Percentiles rank a stretch among this genome's conserved stretches.
Conservation (phyloP, 2,113 vertebrate species). For the Ondatra zibethicus region DNA sequence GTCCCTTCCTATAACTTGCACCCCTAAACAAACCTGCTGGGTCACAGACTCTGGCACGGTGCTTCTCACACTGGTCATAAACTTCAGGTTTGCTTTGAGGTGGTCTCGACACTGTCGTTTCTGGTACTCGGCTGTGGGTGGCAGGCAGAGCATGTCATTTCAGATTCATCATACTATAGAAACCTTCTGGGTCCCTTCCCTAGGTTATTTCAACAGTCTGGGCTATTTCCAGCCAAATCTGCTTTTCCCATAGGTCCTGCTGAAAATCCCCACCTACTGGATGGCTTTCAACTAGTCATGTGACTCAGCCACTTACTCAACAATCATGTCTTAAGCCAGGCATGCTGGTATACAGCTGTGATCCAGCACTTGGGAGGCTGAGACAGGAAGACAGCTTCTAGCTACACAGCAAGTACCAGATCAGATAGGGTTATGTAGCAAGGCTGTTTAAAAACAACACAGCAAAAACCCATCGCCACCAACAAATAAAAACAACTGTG, state of each 20-base stretch:
- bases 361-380: neutral
- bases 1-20: neutral
- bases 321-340: neutral
- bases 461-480: neutral
- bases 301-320: neutral
- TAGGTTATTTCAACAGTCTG: neutral
- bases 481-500: neutral
- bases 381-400: neutral
- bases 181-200: neutral
- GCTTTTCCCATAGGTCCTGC: neutral
- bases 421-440: neutral
- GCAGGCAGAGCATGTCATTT: neutral
- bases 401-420: neutral
- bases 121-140: slow-evolving; percentile 84
- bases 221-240: neutral
- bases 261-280: neutral
- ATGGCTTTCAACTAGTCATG: neutral
- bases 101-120: slow-evolving; percentile 81
- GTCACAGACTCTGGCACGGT: slow-evolving; percentile 28
- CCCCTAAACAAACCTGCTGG: slow-evolving; percentile 55
- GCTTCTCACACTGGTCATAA: slow-evolving; percentile 79
- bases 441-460: neutral
- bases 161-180: neutral
- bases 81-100: slow-evolving; percentile 82
- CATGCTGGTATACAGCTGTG: neutral